Evolutionary conservation across 1,140 invertebrate species (phyloP), one percentile per base, ranked within the genome.

Genomic region (Melitaea cinxia): DNA sequence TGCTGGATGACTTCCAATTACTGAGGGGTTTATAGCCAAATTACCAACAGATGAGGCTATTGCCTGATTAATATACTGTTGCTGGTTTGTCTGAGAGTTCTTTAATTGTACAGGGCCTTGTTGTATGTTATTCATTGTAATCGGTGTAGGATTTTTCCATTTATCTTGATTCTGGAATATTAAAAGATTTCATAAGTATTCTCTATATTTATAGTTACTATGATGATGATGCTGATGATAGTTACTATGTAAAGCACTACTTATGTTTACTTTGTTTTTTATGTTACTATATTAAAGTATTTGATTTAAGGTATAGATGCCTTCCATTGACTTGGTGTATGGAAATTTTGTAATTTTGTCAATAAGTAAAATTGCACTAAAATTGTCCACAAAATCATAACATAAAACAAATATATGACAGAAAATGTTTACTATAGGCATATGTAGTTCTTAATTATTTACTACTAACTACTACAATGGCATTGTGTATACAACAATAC

Each of bases 141-240:
- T 88, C 60, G 88, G 78, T 37, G 81, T 77, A 61, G 92, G 82
- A 88, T 93, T 94, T 82, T 94, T 94, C 94, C 94, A 95, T 90
- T 94, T 95, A 83, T 95, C 94, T 86, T 94, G 93, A 89, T 93
- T 94, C 94, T 95, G 89, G 70, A 93, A 93, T 73, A 62, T 79
- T 70, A 78, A 69, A 1, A 15, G 1, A 45, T 21, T 23, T 23
- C 19, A 47, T 21, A 3, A 45, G 1, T 23, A n/a, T 45, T 7
- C 21, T 10, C 4, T 10, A 35, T 35, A 4, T 4, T 35, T 12
- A 6, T 2, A 35, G 33, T n/a, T n/a, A n/a, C n/a, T n/a, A n/a
- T n/a, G n/a, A n/a, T n/a, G n/a, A n/a, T n/a, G n/a, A n/a, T n/a
- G n/a, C n/a, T n/a, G n/a, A n/a, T n/a, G n/a, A n/a, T n/a, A n/a